These are phyloP conservation scores for Maconellicoccus hirsutus DNA, from an alignment of 1,140 invertebrate genomes.

Conservation along the genomic window DNA sequence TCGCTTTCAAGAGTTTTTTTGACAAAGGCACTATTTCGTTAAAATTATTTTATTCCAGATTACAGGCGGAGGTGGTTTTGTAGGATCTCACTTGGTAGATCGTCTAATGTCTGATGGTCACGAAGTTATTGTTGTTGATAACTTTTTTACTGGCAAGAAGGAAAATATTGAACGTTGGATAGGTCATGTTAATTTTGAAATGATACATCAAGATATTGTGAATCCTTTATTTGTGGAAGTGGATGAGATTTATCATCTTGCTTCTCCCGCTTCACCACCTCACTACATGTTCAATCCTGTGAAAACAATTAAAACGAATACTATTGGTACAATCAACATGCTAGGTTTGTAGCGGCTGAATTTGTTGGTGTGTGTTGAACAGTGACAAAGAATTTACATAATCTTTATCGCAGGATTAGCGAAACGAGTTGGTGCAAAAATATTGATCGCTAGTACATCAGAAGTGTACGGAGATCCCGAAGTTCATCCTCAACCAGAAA, in stretches of 20 bases:
- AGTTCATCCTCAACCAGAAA: slow-evolving; percentile 87
- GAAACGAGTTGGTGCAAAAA: slow-evolving; percentile 82
- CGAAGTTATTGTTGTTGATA: slow-evolving; percentile 96
- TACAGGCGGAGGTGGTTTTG: slow-evolving; percentile 97
- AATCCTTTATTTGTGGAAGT: slow-evolving; percentile 97
- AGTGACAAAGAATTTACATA: not conserved
- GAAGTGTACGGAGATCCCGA: slow-evolving; percentile 98
- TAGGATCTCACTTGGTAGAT: slow-evolving; percentile 96
- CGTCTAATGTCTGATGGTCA: slow-evolving; percentile 90
- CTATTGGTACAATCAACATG: slow-evolving; percentile 98
- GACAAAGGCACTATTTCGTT: not conserved
- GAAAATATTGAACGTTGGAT: slow-evolving; percentile 98
- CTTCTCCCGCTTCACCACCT: slow-evolving; percentile 94
- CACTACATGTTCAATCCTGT: slow-evolving; percentile 99
- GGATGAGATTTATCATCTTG: slow-evolving; percentile 98
- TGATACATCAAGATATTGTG: slow-evolving; percentile 98
- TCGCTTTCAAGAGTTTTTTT: not conserved
- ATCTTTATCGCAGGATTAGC: slow-evolving; percentile 59
- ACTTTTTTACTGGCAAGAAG: slow-evolving; percentile 96
- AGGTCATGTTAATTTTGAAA: slow-evolving; percentile 96
- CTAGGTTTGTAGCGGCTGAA: no score
- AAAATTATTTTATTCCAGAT: slow-evolving; percentile 44
- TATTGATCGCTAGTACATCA: slow-evolving; percentile 94
- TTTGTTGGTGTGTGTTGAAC: no score
- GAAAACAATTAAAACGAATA: slow-evolving; percentile 99